Percentiles rank a stretch among this genome's conserved stretches.
Evolutionary conservation across 2,113 vertebrate species (phyloP).

Genomic region (Nycticryphes semicollaris): DNA sequence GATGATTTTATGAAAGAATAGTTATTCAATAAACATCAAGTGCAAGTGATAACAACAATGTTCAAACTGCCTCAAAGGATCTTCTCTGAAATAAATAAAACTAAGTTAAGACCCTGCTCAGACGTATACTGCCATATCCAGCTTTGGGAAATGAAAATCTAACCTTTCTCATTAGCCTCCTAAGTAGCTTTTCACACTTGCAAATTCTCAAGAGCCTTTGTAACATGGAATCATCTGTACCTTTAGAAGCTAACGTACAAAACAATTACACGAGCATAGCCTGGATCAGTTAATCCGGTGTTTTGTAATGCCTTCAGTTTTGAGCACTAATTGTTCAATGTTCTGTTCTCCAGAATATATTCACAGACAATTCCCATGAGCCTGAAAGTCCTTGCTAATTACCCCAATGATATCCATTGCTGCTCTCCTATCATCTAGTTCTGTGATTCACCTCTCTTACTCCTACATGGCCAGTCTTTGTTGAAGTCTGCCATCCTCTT

Average conservation of each 20-base stretch:
- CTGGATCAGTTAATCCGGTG: not conserved
- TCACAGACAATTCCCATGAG: not conserved
- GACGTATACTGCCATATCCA: not conserved
- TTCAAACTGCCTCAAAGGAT: not conserved
- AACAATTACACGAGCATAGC: not conserved
- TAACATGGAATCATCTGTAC: not conserved
- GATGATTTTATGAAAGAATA: not conserved
- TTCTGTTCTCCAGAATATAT: not conserved
- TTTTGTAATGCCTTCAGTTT: not conserved
- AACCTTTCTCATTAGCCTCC: not conserved
- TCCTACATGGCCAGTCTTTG: not conserved
- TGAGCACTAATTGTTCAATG: not conserved
- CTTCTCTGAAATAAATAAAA: constrained; percentile 6
- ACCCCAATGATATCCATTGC: not conserved
- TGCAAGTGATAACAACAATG: not conserved
- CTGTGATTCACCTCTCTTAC: not conserved
- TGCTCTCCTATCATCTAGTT: not conserved
- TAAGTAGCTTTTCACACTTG: constrained; percentile 11
- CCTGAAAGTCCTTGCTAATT: not conserved
- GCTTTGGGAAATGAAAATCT: not conserved
- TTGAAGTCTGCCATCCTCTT: not conserved
- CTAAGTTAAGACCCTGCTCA: not conserved
- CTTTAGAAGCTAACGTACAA: not conserved
- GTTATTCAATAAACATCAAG: constrained; percentile 9
- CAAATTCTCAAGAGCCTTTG: not conserved